These are phyloP conservation scores for Enteromius mattozi DNA, from an alignment of 2,797 vertebrate genomes.

Conservation along the genomic window DNA sequence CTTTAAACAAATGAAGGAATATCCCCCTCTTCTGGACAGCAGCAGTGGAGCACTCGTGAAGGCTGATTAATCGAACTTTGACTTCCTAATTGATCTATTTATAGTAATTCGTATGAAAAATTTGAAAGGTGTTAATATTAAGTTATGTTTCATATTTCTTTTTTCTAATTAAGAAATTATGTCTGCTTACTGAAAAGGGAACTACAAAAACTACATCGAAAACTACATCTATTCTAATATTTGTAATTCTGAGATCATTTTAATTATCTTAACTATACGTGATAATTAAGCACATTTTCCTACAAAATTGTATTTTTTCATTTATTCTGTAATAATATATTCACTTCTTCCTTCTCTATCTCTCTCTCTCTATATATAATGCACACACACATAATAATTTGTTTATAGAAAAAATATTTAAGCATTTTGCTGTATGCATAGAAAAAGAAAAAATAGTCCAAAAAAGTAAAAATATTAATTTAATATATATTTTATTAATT, in stretches of 20 bases:
- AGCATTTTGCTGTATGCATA: too few relatives aligned
- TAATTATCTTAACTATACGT: neutral
- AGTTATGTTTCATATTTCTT: too few relatives aligned
- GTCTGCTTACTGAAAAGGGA: neutral
- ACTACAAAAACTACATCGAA: neutral
- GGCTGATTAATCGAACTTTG: too few relatives aligned
- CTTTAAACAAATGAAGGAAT: constrained; percentile 69
- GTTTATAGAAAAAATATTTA: too few relatives aligned
- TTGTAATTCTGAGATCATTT: neutral
- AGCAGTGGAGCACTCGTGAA: constrained; percentile 39
- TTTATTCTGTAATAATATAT: neutral
- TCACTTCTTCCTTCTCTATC: neutral
- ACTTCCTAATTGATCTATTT: neutral
- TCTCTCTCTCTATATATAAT: neutral
- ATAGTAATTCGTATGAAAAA: neutral
- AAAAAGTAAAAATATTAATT: too few relatives aligned
- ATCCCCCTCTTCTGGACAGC: constrained; percentile 80
- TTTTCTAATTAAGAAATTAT: neutral
- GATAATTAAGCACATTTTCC: neutral
- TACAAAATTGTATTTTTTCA: neutral
- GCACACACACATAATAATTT: too few relatives aligned
- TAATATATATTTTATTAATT: too few relatives aligned
- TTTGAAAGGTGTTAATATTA: neutral
- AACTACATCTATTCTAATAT: neutral
- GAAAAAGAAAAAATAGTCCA: too few relatives aligned